Conservation (phyloP, 2,888 invertebrate species). For the Camptogramma bilineatum region DNA sequence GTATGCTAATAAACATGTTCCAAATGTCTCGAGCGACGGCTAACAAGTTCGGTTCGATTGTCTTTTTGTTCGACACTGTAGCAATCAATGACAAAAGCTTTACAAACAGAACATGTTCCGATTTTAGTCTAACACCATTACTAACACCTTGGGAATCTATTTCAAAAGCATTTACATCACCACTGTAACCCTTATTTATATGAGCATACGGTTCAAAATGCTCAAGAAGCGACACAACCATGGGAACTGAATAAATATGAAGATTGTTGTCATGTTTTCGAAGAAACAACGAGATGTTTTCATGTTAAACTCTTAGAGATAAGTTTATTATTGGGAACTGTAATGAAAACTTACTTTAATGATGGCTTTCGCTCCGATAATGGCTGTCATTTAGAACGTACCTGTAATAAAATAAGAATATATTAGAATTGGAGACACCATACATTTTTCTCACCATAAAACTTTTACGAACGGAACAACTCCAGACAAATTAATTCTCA, state of each 20-base stretch:
- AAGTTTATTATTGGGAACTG: constrained; percentile 43
- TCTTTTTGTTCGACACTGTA: constrained; percentile 55
- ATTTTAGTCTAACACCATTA: constrained; percentile 45
- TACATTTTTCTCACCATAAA: constrained; percentile 12
- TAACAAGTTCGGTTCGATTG: constrained; percentile 47
- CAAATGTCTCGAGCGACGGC: constrained; percentile 42
- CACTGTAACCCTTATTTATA: constrained; percentile 15
- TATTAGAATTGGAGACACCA: constrained; percentile 31
- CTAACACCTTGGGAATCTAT: constrained; percentile 38
- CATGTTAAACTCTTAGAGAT: constrained; percentile 37
- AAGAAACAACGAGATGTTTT: constrained; percentile 37
- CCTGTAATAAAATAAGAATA: constrained; percentile 57
- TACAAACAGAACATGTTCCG: constrained; percentile 46
- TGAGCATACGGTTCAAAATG: constrained; percentile 32
- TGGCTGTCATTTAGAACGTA: constrained; percentile 47
- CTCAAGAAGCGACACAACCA: background rate
- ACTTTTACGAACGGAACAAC: constrained; percentile 9
- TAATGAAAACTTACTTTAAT: constrained; percentile 43
- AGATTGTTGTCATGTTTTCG: constrained; percentile 46
- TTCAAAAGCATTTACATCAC: constrained; percentile 16
- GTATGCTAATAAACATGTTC: constrained; percentile 47
- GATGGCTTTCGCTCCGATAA: constrained; percentile 35
- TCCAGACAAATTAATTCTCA: background rate
- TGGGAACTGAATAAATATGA: constrained; percentile 38
- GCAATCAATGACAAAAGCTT: constrained; percentile 51